phyloP scores from a whole-genome alignment of 2,113 vertebrate genomes.

The Neogobius melanostomus region DNA sequence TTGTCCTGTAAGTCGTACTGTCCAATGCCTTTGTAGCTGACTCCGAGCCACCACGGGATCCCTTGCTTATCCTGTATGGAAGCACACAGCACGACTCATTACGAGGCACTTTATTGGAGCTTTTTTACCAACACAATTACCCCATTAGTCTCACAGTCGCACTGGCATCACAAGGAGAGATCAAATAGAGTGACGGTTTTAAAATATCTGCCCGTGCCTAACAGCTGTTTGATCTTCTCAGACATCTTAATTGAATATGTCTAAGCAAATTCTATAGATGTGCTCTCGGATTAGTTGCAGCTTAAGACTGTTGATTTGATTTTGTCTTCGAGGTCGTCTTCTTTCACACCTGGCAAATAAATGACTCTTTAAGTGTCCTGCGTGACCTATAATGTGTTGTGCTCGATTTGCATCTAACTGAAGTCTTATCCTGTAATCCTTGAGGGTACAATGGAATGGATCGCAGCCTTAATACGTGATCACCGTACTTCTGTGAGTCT shows the following conservation, averaged over 20 bases:
- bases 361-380: too few species aligned
- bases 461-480: too few species aligned
- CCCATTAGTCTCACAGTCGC: constrained; percentile 49
- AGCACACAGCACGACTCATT: constrained; percentile 37
- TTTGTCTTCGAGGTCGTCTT: background rate
- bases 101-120: constrained; percentile 39
- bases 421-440: too few species aligned
- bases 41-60: constrained; percentile 97
- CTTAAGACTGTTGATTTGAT: constrained; percentile 3
- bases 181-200: constrained; percentile 45
- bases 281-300: constrained; percentile 10
- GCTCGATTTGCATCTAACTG: too few species aligned
- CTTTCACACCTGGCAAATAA: background rate
- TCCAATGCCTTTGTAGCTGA: constrained; percentile 96
- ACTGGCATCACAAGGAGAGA: constrained; percentile 53
- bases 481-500: too few species aligned
- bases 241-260: constrained; percentile 50
- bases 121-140: constrained; percentile 51
- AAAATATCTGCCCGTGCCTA: constrained; percentile 42
- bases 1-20: constrained; percentile 97
- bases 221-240: constrained; percentile 57
- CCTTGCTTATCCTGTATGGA: constrained; percentile 94
- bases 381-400: too few species aligned
- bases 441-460: too few species aligned
- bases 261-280: constrained; percentile 22